Percentiles rank a stretch among this genome's conserved stretches.
These are phyloP conservation scores for Augochlorella aurata DNA, from an alignment of 2,888 invertebrate genomes.

Conservation along the genomic window DNA sequence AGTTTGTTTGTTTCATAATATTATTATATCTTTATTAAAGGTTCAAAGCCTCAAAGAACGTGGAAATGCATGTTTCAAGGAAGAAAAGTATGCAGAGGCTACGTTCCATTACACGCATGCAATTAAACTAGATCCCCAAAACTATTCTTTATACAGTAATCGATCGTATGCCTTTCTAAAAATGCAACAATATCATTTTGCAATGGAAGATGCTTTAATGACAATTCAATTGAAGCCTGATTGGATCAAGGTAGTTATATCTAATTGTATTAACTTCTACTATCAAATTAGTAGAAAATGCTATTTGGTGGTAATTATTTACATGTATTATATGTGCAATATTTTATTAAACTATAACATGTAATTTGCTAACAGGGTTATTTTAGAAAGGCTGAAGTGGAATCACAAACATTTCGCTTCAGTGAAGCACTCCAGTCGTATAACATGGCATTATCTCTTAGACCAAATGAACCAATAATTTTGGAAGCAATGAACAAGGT, in stretches of 20 bases:
- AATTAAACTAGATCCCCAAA: conserved; percentile 88
- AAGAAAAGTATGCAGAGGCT: conserved; percentile 89
- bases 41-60: conserved; percentile 84
- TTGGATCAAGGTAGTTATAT: conserved; percentile 88
- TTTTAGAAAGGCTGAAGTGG: conserved; percentile 88
- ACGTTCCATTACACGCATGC: conserved; percentile 91
- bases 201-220: conserved; percentile 90
- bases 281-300: not conserved
- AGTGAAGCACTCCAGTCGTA: conserved; percentile 88
- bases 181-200: conserved; percentile 89
- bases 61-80: conserved; percentile 90
- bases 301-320: not conserved
- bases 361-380: conserved; percentile 84
- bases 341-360: not conserved
- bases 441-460: conserved; percentile 86
- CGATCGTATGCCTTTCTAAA: conserved; percentile 91
- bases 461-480: conserved; percentile 86
- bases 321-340: not conserved
- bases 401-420: conserved; percentile 87
- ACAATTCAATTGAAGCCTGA: conserved; percentile 88
- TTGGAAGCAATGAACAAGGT: conserved; percentile 86
- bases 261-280: not conserved
- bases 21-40: conserved; percentile 54
- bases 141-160: conserved; percentile 90
- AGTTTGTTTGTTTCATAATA: conserved; percentile 9